Percentiles rank a stretch among this genome's conserved stretches.
These are phyloP conservation scores for Nannospalax galili DNA, from an alignment of 2,113 vertebrate genomes.

Conservation along the genomic window DNA sequence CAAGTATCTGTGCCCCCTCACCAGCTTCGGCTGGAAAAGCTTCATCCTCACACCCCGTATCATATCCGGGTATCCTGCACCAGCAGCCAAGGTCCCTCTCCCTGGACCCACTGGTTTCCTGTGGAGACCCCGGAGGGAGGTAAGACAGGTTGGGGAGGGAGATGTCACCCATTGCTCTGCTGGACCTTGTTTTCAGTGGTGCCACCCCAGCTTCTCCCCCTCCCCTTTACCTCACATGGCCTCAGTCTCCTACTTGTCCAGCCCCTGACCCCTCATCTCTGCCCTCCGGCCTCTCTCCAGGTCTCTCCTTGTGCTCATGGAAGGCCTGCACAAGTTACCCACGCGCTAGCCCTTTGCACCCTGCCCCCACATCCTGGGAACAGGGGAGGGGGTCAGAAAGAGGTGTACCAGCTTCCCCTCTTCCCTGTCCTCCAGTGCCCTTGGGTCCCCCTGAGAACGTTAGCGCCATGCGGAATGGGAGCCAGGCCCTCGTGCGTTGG, in stretches of 20 bases:
- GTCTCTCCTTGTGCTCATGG: not conserved
- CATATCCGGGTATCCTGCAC: conserved; percentile 89
- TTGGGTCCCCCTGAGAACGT: conserved; percentile 89
- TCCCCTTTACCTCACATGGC: not conserved
- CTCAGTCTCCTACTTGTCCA: not conserved
- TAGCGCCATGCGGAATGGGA: conserved; percentile 87
- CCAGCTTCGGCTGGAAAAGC: conserved; percentile 82
- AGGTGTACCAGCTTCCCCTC: conserved; percentile 68
- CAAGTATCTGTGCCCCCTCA: conserved; percentile 82
- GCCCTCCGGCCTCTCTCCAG: not conserved
- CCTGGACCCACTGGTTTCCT: conserved; percentile 90
- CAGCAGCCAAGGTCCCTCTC: conserved; percentile 89
- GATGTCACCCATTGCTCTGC: fast-evolving
- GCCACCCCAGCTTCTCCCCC: not conserved
- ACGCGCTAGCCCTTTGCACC: not conserved
- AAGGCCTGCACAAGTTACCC: not conserved
- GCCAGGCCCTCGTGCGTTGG: conserved; percentile 88
- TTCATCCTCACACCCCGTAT: conserved; percentile 88
- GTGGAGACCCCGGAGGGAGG: conserved; percentile 74
- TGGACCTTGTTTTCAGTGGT: not conserved
- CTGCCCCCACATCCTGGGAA: conserved; percentile 46
- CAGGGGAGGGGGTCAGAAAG: conserved; percentile 41
- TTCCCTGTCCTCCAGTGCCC: conserved; percentile 86
- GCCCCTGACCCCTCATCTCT: not conserved
- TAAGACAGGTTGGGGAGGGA: conserved; percentile 27